phyloP scores from a whole-genome alignment of 2,888 invertebrate species.

The Margaritifera margaritifera region DNA sequence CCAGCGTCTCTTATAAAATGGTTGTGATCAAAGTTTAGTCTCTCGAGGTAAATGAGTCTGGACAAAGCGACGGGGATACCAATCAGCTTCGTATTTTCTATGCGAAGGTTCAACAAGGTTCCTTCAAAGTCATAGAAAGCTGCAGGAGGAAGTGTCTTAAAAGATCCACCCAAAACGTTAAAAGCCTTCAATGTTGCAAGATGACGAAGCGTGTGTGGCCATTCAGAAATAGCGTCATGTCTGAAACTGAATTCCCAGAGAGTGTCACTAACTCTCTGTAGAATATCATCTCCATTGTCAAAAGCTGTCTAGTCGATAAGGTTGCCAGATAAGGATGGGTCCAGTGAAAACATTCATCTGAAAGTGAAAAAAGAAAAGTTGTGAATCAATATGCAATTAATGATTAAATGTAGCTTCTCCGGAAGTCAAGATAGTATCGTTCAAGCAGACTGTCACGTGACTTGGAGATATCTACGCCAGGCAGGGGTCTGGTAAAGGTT shows the following conservation, averaged over 20 bases:
- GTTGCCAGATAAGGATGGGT: conserved; percentile 2
- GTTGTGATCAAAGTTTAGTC: conserved; percentile 43
- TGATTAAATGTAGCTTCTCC: too few species aligned
- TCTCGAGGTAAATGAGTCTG: conserved; percentile 24
- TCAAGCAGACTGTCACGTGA: too few species aligned
- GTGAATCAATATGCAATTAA: too few species aligned
- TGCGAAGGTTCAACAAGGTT: conserved; percentile 36
- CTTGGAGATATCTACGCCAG: too few species aligned
- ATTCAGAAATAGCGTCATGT: conserved; percentile 17
- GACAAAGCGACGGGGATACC: conserved; percentile 42
- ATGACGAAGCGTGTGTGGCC: conserved; percentile 40
- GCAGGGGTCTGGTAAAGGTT: too few species aligned
- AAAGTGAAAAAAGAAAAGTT: too few species aligned
- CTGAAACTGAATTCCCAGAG: conserved; percentile 31
- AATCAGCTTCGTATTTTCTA: conserved; percentile 38
- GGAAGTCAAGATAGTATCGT: too few species aligned
- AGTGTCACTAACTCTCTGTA: conserved; percentile 11
- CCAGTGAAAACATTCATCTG: too few species aligned
- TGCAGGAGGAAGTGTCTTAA: conserved; percentile 33
- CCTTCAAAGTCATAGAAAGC: conserved; percentile 51
- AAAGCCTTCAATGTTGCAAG: conserved; percentile 32
- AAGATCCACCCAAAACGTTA: conserved; percentile 30
- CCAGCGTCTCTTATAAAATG: conserved; percentile 41
- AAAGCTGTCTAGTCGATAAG: background rate
- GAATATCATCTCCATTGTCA: background rate